These are phyloP conservation scores for Hipposideros armiger DNA, from an alignment of 2,113 vertebrate species.

Conservation along the genomic window DNA sequence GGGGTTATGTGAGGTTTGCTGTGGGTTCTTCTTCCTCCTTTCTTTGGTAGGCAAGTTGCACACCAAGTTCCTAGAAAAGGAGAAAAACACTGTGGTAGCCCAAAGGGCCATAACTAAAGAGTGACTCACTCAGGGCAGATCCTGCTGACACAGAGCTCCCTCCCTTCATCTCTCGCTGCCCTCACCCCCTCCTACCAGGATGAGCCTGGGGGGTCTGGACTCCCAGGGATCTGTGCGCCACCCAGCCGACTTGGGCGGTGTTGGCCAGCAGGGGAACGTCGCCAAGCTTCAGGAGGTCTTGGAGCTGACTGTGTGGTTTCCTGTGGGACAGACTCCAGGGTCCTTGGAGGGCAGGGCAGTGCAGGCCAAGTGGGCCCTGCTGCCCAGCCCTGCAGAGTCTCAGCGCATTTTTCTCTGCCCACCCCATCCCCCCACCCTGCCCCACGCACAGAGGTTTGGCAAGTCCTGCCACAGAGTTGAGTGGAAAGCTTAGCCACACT, in stretches of 20 bases:
- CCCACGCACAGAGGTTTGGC: not conserved
- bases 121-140: conserved; percentile 88
- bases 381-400: not conserved
- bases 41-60: conserved; percentile 49
- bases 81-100: conserved; percentile 84
- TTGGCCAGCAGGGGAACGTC: not conserved
- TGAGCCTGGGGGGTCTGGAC: not conserved
- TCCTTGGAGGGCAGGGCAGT: not conserved
- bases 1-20: conserved; percentile 62
- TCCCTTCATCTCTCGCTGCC: conserved; percentile 74
- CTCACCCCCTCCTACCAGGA: not conserved
- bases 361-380: not conserved
- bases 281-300: conserved; percentile 14
- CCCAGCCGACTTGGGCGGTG: not conserved
- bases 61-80: conserved; percentile 81
- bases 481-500: not conserved
- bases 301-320: not conserved
- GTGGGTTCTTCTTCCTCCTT: conserved; percentile 35
- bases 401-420: not conserved
- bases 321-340: conserved; percentile 8
- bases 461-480: not conserved
- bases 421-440: not conserved
- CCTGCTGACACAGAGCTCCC: conserved; percentile 78
- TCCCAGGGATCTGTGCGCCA: conserved; percentile 1
- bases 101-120: conserved; percentile 88